Evolutionary conservation across 2,888 invertebrate genomes (phyloP).

Genomic region (Perizoma affinitatum): DNA sequence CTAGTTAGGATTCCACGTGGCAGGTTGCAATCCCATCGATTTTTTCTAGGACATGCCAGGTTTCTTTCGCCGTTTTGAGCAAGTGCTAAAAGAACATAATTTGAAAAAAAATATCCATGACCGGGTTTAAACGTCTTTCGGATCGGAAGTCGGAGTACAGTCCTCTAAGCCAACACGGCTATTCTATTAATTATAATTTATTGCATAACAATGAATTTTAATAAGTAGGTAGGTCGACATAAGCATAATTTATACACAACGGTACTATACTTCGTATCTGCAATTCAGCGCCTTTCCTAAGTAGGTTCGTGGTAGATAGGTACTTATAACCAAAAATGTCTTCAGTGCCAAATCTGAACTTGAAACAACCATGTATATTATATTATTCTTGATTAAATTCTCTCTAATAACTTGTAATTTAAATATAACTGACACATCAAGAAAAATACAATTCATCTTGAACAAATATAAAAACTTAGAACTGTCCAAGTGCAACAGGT

Average conservation of each 20-base stretch:
- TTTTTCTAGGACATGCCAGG: no score
- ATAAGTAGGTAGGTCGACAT: background rate
- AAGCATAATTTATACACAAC: background rate
- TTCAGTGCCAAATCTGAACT: background rate
- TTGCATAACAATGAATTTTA: no score
- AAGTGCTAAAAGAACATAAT: no score
- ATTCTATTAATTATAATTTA: no score
- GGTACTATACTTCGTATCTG: background rate
- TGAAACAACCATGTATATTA: slow-evolving; percentile 40
- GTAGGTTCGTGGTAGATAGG: no score
- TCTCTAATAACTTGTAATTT: slow-evolving; percentile 42
- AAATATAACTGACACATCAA: slow-evolving; percentile 48
- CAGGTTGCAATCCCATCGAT: no score
- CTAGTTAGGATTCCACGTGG: no score
- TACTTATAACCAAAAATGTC: background rate
- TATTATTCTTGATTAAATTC: slow-evolving; percentile 49
- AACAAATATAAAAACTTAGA: slow-evolving; percentile 41
- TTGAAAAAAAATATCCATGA: no score
- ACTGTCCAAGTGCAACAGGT: slow-evolving; percentile 28
- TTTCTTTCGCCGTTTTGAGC: no score
- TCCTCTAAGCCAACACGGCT: no score
- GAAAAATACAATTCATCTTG: slow-evolving; percentile 49
- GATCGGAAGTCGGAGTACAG: no score
- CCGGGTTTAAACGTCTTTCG: no score
- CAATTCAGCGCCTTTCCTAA: background rate